A percentile compares a stretch with the other conserved stretches of the same genome.
phyloP scores from a whole-genome alignment of 2,888 invertebrate species.

The Syrista parreyssii region DNA sequence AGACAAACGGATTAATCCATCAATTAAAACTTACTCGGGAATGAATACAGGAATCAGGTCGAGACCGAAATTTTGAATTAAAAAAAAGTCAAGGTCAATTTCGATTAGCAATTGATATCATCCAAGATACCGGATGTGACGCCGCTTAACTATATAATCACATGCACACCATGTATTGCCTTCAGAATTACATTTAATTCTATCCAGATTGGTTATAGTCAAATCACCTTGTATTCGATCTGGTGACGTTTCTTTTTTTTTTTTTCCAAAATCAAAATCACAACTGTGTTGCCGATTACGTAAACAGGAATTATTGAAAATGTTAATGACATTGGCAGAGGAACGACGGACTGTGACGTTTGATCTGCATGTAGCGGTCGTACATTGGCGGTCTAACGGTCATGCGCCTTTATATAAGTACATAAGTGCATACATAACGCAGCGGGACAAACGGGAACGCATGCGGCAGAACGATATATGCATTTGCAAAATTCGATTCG shows the following conservation, averaged over 20 bases:
- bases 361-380: conserved; percentile 46
- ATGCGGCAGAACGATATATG: conserved; percentile 23
- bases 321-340: conserved; percentile 31
- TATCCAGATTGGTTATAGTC: neutral
- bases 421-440: conserved; percentile 24
- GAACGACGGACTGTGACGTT: conserved; percentile 33
- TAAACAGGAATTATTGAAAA: conserved; percentile 43
- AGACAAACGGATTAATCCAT: neutral
- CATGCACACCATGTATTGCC: no score
- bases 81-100: neutral
- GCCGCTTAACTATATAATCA: neutral
- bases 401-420: conserved; percentile 31
- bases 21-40: neutral
- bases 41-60: neutral
- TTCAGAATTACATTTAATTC: neutral
- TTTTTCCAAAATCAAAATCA: neutral
- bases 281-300: conserved; percentile 25
- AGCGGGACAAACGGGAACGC: conserved; percentile 29
- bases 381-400: conserved; percentile 44
- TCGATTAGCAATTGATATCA: neutral
- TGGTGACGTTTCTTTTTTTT: neutral
- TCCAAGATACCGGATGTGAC: neutral
- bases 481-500: conserved; percentile 39
- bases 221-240: neutral
- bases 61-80: neutral